Base-by-base conservation (phyloP, 2,888 invertebrate species). In the Hypomecis atomaria region DNA sequence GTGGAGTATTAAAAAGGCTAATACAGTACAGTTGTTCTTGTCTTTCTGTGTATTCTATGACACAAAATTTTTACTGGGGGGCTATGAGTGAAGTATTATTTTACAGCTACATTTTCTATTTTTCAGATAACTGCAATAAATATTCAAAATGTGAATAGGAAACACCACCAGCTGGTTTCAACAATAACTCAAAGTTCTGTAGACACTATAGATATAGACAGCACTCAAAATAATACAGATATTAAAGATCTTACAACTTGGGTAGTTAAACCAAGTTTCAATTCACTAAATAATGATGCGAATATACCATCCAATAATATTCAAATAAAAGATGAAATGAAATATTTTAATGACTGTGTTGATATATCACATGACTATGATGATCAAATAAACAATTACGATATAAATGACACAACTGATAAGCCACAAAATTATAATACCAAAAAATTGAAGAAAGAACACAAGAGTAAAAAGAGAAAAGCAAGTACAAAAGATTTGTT, bases 81-180 rank as follows among this genome's bases (percentile, higher is more conserved):
- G 23, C 23, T 23, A 23, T 23, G 23, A 23, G 23, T 23, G 23
- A 23, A 23, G 23, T 23, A 23, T 23, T 0, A 43, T 7, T 5
- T 3, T 11, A 11, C 1, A 11, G 5, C 11, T 4, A 43, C 1
- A 43, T 43, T 2, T 11, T 43, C 44, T 44, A 13, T 37, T 59
- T 70, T 63, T 9, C 71, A 79, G 80, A 37, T 71, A 11, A 73
- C 70, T 47, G 65, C 61, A 36, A 44, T 70, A 40, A 9, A 23
- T 0, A 63, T 79, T n/a, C 53, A 58, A 59, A 71, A 63, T 23
- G 58, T 81, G 11, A 71, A 79, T 59, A 70, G 79, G 5, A 76
- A 71, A 59, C 13, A 58, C 11, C 65, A 75, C 54, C 72, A 74
- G 50, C 65, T 82, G 33, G 66, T 67, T 67, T 75, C 77, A n/a